Percentiles rank a stretch among this genome's conserved stretches.
These are phyloP conservation scores for Nibea albiflora DNA, from an alignment of 2,113 vertebrate genomes.

Conservation along the genomic window DNA sequence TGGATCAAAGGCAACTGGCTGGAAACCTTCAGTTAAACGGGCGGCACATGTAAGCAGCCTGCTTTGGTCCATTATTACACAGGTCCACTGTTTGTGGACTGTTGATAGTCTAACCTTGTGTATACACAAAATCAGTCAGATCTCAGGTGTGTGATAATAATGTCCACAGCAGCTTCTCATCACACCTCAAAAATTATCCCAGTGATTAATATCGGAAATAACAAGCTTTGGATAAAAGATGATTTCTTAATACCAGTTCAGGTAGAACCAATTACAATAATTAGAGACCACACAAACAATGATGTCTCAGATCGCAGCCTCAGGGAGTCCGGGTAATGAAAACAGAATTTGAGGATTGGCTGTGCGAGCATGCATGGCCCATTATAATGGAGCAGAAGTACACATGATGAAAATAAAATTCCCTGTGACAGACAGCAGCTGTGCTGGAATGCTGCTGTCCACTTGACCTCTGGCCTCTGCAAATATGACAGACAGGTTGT, in stretches of 20 bases:
- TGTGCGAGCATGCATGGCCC: conserved; percentile 29
- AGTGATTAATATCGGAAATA: conserved; percentile 16
- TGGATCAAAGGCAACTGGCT: background rate
- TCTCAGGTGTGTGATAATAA: background rate
- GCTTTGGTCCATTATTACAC: background rate
- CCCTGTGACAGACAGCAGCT: conserved; percentile 56
- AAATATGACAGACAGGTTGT: conserved; percentile 38
- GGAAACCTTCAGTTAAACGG: conserved; percentile 15
- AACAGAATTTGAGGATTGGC: conserved; percentile 27
- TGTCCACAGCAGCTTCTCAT: conserved; percentile 17
- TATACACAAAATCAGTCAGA: background rate
- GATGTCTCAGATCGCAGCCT: conserved; percentile 11
- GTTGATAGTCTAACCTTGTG: background rate
- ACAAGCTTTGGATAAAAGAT: conserved; percentile 16
- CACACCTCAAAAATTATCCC: conserved; percentile 7
- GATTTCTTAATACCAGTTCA: conserved; percentile 8
- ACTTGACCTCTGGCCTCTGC: conserved; percentile 69
- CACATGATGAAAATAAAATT: conserved; percentile 46
- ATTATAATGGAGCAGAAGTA: conserved; percentile 45
- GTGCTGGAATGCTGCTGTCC: conserved; percentile 50
- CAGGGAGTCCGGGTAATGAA: conserved; percentile 8
- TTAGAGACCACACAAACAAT: conserved; percentile 30
- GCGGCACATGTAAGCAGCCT: conserved; percentile 1
- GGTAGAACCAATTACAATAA: conserved; percentile 41
- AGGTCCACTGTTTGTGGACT: background rate